Conservation (phyloP, 2,113 vertebrate species). For the Antennarius striatus region DNA sequence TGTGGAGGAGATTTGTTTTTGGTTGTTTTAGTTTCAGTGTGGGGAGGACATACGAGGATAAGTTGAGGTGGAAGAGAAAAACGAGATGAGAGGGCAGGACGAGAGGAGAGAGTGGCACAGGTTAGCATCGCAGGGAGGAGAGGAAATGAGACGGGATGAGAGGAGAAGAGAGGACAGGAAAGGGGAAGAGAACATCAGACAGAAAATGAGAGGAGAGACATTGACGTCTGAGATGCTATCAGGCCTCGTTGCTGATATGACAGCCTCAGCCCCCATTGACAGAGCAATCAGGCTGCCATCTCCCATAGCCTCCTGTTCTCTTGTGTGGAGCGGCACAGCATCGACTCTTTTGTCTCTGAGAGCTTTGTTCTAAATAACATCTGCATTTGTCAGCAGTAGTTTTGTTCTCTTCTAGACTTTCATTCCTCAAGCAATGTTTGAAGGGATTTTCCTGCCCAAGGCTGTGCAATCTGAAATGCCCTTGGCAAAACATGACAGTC, state of each 20-base stretch:
- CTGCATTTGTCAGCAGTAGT: slow-evolving; percentile 73
- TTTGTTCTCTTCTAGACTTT: slow-evolving; percentile 61
- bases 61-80: neutral
- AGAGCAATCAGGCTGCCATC: slow-evolving; percentile 71
- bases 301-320: slow-evolving; percentile 56
- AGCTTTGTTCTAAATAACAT: slow-evolving; percentile 75
- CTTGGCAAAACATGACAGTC: slow-evolving; percentile 60
- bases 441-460: slow-evolving; percentile 72
- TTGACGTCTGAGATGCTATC: slow-evolving; percentile 75
- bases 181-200: slow-evolving; percentile 56
- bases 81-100: slow-evolving; percentile 8
- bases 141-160: slow-evolving; percentile 50
- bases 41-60: neutral
- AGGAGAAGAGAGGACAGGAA: slow-evolving; percentile 48
- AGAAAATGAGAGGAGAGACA: slow-evolving; percentile 66
- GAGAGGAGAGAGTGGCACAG: slow-evolving; percentile 17
- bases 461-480: slow-evolving; percentile 53
- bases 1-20: neutral
- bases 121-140: slow-evolving; percentile 18
- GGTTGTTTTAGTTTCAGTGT: neutral
- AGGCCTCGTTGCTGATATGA: slow-evolving; percentile 69
- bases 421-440: slow-evolving; percentile 63
- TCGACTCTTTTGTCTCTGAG: slow-evolving; percentile 61
- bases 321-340: slow-evolving; percentile 54
- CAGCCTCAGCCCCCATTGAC: slow-evolving; percentile 63